These are phyloP conservation scores for Molanna angustata DNA, from an alignment of 2,888 invertebrate species.

Conservation along the genomic window DNA sequence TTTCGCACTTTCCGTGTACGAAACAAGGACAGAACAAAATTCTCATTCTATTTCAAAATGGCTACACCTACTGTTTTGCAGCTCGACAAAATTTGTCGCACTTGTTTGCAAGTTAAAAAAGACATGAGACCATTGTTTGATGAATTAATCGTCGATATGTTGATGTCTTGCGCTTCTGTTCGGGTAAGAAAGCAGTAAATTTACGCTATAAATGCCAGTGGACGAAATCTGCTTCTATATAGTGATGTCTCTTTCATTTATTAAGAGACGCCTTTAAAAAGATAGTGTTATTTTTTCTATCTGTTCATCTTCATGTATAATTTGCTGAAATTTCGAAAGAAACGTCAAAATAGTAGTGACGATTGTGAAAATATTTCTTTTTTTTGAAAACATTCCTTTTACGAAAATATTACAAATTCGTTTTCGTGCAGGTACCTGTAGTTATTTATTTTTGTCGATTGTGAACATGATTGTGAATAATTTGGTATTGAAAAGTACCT, in stretches of 20 bases:
- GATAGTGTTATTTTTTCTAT: conserved; percentile 25
- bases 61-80: conserved; percentile 36
- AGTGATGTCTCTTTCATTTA: conserved; percentile 49
- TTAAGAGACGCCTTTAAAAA: conserved; percentile 28
- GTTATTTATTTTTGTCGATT: no score
- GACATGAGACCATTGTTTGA: conserved; percentile 65
- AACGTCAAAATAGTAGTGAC: no score
- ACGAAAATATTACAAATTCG: no score
- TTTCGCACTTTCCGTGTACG: not conserved
- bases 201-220: not conserved
- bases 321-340: no score
- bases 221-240: conserved; percentile 7
- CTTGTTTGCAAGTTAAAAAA: conserved; percentile 61
- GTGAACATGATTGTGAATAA: no score
- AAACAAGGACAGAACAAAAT: conserved; percentile 23
- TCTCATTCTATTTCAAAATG: conserved; percentile 24
- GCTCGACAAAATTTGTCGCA: conserved; percentile 62
- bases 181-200: conserved; percentile 45
- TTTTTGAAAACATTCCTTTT: no score
- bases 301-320: conserved; percentile 27
- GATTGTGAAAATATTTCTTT: no score
- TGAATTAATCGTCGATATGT: conserved; percentile 62
- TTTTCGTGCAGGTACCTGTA: no score
- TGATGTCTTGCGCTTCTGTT: conserved; percentile 62
- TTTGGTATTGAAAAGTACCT: no score